These are phyloP conservation scores for Sebastes fasciatus DNA, from an alignment of 2,113 vertebrate species.

Conservation along the genomic window DNA sequence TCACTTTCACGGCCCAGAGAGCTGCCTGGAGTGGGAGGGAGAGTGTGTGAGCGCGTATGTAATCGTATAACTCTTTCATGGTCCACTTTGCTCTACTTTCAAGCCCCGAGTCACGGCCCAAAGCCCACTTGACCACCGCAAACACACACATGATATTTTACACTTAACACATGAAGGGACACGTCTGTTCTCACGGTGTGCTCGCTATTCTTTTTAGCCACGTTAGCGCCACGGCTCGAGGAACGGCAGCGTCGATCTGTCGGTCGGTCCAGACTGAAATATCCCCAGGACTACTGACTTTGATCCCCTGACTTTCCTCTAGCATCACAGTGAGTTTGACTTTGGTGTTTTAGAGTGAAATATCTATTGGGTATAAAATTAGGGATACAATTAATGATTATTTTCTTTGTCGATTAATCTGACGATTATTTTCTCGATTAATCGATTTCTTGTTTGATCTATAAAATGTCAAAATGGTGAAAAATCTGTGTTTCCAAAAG, in stretches of 20 bases:
- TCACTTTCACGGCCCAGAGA: conserved; percentile 76
- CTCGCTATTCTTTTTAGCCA: conserved; percentile 4
- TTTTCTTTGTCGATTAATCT: no score
- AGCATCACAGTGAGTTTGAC: not conserved
- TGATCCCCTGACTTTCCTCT: not conserved
- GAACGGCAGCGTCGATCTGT: not conserved
- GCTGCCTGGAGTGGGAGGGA: conserved; percentile 56
- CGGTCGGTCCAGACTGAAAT: not conserved
- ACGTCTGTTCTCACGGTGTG: not conserved
- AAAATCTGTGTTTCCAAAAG: no score
- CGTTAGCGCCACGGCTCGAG: not conserved
- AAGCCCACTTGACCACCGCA: conserved; percentile 52
- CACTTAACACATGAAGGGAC: conserved; percentile 5
- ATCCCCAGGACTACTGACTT: not conserved
- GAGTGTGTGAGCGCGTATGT: conserved; percentile 22
- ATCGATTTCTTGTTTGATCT: no score
- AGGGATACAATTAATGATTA: no score
- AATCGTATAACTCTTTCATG: conserved; percentile 72
- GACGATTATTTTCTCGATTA: no score
- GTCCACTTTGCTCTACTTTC: conserved; percentile 72
- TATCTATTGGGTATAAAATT: not conserved
- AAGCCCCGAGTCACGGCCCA: conserved; percentile 53
- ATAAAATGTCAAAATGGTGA: no score
- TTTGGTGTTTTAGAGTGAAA: not conserved
- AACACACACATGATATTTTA: conserved; percentile 18